Percentiles rank a stretch among this genome's conserved stretches.
Conservation (phyloP, 2,797 vertebrate genomes). For the Smutsia temminckii region DNA sequence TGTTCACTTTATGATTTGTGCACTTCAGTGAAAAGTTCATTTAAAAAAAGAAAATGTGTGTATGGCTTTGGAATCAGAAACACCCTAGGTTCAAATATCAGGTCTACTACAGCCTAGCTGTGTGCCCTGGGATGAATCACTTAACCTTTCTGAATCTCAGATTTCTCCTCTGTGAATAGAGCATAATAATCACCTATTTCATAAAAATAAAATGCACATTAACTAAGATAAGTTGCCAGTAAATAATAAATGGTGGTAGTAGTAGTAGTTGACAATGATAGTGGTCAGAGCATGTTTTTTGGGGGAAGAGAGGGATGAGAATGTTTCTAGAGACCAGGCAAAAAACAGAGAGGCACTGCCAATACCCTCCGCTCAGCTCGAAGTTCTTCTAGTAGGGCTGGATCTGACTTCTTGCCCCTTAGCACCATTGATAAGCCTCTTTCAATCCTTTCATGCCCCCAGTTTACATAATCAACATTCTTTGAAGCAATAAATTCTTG, state of each 20-base stretch:
- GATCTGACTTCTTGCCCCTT: neutral
- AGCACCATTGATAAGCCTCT: neutral
- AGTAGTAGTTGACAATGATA: neutral
- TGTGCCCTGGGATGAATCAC: neutral
- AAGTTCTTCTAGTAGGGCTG: neutral
- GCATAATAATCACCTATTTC: neutral
- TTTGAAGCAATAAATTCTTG: constrained; percentile 53
- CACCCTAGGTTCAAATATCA: neutral
- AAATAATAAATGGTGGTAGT: neutral
- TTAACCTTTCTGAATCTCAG: neutral
- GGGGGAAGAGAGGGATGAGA: neutral
- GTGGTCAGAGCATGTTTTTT: neutral
- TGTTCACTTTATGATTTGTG: neutral
- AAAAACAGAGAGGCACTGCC: neutral
- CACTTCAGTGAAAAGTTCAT: neutral
- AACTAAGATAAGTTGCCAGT: neutral
- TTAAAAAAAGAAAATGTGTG: neutral
- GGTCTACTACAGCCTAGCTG: neutral
- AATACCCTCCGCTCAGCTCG: neutral
- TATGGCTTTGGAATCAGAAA: neutral
- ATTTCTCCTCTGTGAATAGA: neutral
- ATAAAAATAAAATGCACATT: neutral
- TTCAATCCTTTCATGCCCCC: neutral
- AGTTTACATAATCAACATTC: constrained; percentile 39
- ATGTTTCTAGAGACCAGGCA: neutral